A percentile compares a stretch with the other conserved stretches of the same genome.
These are phyloP conservation scores for Acanthis flammea DNA, from an alignment of 2,797 vertebrate species.

Conservation along the genomic window DNA sequence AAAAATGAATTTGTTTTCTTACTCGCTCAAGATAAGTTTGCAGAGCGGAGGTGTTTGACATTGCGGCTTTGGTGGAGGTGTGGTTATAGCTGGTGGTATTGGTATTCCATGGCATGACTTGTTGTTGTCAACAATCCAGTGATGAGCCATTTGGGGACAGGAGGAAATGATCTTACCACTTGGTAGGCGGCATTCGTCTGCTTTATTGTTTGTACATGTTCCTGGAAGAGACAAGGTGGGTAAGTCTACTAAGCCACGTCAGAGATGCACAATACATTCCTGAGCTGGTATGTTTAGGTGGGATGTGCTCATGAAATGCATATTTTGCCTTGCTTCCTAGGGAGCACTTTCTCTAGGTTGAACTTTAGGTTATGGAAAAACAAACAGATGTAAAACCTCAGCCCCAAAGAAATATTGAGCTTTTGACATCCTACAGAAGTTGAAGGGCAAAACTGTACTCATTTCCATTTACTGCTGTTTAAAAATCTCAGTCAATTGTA, in stretches of 20 bases:
- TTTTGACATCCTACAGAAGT: neutral
- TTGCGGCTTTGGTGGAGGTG: neutral
- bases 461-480: neutral
- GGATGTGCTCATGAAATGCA: neutral
- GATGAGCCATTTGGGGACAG: conserved; percentile 72
- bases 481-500: neutral
- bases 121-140: conserved; percentile 67
- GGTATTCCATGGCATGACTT: conserved; percentile 3
- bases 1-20: conserved; percentile 36
- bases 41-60: conserved; percentile 45
- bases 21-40: conserved; percentile 74
- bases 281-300: neutral
- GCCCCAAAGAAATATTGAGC: neutral
- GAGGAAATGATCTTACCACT: conserved; percentile 59
- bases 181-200: conserved; percentile 78
- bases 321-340: neutral
- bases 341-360: neutral
- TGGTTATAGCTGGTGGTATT: neutral
- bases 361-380: neutral
- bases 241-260: neutral
- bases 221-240: conserved; percentile 50
- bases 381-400: neutral
- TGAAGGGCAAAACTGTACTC: neutral
- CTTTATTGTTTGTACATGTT: conserved; percentile 72
- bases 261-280: neutral